Evolutionary conservation across 2,888 invertebrate species (phyloP).

Genomic region (Sinodicranocentrus sp.): DNA sequence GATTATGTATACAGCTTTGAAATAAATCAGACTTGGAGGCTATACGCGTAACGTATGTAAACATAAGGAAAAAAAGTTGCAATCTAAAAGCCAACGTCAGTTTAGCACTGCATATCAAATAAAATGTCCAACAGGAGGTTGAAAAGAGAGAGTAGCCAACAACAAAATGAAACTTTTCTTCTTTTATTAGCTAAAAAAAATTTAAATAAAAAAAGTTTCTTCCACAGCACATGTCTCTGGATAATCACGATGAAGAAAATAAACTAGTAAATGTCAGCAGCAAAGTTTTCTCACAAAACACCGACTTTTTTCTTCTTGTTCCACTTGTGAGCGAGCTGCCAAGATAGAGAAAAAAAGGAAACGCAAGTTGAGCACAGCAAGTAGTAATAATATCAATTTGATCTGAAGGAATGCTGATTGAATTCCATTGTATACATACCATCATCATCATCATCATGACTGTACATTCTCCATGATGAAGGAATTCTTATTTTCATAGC

Average conservation of each 20-base stretch:
- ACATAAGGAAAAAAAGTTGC: too few species aligned
- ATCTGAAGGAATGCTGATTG: conserved; percentile 68
- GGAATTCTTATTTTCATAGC: conserved; percentile 10
- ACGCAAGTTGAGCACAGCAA: conserved; percentile 34
- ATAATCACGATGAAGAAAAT: conserved; percentile 40
- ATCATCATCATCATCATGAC: conserved; percentile 31
- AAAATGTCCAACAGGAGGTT: too few species aligned
- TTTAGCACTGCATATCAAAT: too few species aligned
- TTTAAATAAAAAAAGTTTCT: conserved; percentile 52
- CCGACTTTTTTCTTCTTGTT: conserved; percentile 11
- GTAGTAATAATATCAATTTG: conserved; percentile 60
- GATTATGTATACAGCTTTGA: not conserved
- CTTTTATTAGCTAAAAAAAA: conserved; percentile 35
- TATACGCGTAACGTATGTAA: too few species aligned
- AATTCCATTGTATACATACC: conserved; percentile 55
- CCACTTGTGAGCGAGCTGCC: not conserved
- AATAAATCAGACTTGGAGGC: conserved; percentile 13
- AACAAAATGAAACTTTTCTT: conserved; percentile 10
- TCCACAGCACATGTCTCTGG: conserved; percentile 32
- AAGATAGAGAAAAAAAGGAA: not conserved
- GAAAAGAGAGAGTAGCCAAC: not conserved
- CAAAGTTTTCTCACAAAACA: conserved; percentile 16
- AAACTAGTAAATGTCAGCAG: conserved; percentile 54
- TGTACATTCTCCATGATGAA: conserved; percentile 39
- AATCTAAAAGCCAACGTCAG: too few species aligned